Evolutionary conservation across 2,113 vertebrate genomes (phyloP).

Genomic region (Cairina moschata): DNA sequence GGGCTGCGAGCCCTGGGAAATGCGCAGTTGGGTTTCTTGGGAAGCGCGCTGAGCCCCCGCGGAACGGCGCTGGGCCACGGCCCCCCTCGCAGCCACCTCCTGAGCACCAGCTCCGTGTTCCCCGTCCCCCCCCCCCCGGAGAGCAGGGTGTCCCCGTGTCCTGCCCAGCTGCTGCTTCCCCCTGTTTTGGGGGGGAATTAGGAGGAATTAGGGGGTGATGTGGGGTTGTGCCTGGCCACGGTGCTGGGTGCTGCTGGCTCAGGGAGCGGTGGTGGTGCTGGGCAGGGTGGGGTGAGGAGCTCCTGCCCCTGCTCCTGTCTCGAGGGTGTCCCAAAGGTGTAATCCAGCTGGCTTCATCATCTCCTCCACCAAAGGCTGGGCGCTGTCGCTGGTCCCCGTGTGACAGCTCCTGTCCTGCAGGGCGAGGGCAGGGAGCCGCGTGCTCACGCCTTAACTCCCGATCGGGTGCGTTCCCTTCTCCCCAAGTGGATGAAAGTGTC

Average conservation of each 20-base stretch:
- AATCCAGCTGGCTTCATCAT: neutral
- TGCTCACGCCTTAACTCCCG: rapidly evolving
- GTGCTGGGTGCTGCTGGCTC: neutral
- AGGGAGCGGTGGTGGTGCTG: rapidly evolving
- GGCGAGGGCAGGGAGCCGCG: neutral
- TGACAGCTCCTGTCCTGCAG: rapidly evolving
- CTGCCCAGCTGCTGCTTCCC: no score
- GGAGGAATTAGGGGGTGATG: no score
- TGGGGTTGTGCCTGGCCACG: neutral
- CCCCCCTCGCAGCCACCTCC: neutral
- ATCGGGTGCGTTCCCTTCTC: neutral
- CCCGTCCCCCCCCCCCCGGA: no score
- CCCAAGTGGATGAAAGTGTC: rapidly evolving
- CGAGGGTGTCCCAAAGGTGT: rapidly evolving
- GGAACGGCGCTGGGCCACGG: rapidly evolving
- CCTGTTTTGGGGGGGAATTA: no score
- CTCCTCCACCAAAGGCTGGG: neutral
- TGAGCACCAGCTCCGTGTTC: no score
- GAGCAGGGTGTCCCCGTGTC: no score
- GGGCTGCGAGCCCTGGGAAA: slow-evolving; percentile 1
- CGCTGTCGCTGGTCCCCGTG: neutral
- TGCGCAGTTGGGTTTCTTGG: neutral
- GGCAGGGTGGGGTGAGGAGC: neutral
- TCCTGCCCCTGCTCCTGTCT: no score
- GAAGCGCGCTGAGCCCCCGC: neutral